Evolutionary conservation across 2,888 invertebrate genomes (phyloP), one percentile per base, ranked within the genome.

Genomic region (Nomada ferruginata): DNA sequence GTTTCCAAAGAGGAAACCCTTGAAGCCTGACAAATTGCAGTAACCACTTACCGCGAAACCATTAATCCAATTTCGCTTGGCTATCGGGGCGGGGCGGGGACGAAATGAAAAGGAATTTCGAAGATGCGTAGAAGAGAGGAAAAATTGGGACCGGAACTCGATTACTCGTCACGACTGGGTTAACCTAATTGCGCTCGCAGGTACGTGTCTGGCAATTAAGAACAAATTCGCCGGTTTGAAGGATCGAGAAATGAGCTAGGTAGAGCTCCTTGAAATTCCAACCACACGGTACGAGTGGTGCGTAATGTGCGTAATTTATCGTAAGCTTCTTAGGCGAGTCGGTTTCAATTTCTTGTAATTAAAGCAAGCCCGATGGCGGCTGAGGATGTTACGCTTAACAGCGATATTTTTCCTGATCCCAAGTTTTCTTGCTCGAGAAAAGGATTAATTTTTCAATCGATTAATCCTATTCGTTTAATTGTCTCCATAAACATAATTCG

Each of bases 221-320:
- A 78, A 75, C 36, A 44, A 78, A 66, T 66, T 57, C 65, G 65
- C 53, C 47, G 52, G 75, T 75, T 75, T 42, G 42, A 61, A 18
- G 13, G 53, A 69, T 57, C 60, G 60, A 53, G 53, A 61, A 29
- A 44, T 26, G 55, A 61, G 26, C n/a, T 42, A 20, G 64, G 23
- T 23, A 5, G 18, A 15, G 55, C 68, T 79, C 69, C 69, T 81
- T 81, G 79, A 80, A 71, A 82, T 82, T 82, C 82, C 75, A 72
- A 44, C 57, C 36, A 23, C 63, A 20, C 63, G 50, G 50, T 64
- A 50, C 50, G 65, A 65, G 55, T 5, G 15, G 68, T 64, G 61
- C 79, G 68, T 69, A 75, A 82, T 74, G 66, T 20, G 65, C 71
- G 69, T 65, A 69, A 81, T 76, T 81, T 74, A 83, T 76, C 63